Evolutionary conservation across 2,113 vertebrate genomes (phyloP).

Genomic region (Taurulus bubalis): DNA sequence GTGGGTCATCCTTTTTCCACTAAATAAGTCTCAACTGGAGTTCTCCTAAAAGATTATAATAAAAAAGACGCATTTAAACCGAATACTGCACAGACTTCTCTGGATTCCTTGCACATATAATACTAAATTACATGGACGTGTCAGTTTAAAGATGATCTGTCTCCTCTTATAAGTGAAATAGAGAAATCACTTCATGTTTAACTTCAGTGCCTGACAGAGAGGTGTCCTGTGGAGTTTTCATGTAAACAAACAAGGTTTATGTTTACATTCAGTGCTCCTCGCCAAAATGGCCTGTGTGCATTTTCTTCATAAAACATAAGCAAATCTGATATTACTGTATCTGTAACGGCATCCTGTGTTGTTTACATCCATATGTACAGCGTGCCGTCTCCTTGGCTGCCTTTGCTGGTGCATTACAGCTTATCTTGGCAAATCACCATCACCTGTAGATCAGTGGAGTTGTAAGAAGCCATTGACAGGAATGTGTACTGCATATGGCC

Average conservation of each 20-base stretch:
- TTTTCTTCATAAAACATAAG: background rate
- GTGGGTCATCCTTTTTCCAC: constrained; percentile 8
- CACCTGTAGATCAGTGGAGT: background rate
- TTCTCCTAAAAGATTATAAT: constrained; percentile 24
- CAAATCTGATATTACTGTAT: background rate
- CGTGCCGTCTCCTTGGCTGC: background rate
- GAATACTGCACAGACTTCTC: background rate
- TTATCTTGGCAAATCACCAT: background rate
- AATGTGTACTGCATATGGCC: background rate
- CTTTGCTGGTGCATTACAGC: background rate
- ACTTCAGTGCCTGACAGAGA: background rate
- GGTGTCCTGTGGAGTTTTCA: background rate
- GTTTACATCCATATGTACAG: background rate
- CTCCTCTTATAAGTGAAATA: background rate
- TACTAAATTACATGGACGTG: background rate
- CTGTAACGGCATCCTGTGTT: background rate
- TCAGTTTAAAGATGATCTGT: background rate
- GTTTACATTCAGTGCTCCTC: background rate
- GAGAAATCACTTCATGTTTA: background rate
- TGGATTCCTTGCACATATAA: background rate
- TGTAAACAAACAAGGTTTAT: background rate
- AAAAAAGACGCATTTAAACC: background rate
- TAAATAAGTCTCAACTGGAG: constrained; percentile 1
- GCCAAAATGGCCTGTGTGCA: background rate
- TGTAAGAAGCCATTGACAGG: no score